phyloP scores from a whole-genome alignment of 2,888 invertebrate genomes.

The Phymatocera aterrima region DNA sequence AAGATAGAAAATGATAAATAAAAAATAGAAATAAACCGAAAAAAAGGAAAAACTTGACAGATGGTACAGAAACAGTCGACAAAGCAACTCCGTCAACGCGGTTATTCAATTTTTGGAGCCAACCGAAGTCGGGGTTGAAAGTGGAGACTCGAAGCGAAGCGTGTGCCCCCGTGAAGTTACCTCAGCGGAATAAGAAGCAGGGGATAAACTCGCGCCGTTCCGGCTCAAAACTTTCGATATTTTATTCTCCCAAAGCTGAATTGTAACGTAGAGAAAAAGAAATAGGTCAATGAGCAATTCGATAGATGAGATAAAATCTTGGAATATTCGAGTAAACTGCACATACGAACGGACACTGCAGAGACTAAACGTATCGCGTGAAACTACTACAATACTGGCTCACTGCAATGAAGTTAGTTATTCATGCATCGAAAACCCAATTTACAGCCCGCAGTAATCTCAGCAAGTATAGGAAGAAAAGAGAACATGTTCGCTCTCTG shows the following conservation, averaged over 20 bases:
- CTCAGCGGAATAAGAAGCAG: not conserved
- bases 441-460: too few species aligned
- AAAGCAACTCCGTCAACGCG: conserved; percentile 17
- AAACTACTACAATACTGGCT: too few species aligned
- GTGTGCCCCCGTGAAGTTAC: not conserved
- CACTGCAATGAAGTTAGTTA: too few species aligned
- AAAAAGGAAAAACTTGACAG: not conserved
- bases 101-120: conserved; percentile 5
- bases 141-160: not conserved
- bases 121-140: conserved; percentile 5
- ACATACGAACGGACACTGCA: too few species aligned
- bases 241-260: not conserved
- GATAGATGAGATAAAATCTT: not conserved
- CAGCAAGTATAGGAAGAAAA: too few species aligned
- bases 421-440: not conserved
- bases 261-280: not conserved
- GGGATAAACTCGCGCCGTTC: not conserved
- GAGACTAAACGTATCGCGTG: too few species aligned
- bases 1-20: too few species aligned
- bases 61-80: not conserved
- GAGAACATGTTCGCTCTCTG: too few species aligned
- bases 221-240: not conserved
- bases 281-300: not conserved
- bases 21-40: too few species aligned
- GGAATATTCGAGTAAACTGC: too few species aligned